Percentiles rank a stretch among this genome's conserved stretches.
These are phyloP conservation scores for Siphonodentalium dalli DNA, from an alignment of 2,888 invertebrate species.

Conservation along the genomic window DNA sequence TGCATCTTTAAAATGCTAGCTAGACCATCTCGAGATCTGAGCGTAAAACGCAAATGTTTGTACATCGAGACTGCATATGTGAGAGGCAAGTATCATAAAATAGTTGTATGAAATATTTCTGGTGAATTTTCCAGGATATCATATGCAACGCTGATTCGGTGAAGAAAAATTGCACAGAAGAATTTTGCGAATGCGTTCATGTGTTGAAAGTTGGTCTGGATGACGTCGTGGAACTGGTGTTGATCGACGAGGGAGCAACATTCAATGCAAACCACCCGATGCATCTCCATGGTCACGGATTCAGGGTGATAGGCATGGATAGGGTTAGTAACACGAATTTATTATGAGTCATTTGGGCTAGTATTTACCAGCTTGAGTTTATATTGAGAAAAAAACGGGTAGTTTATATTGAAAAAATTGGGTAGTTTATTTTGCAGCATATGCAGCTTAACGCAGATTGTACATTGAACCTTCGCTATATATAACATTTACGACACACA, in stretches of 20 bases:
- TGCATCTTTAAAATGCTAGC: too few relatives aligned
- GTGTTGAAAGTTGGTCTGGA: constrained; percentile 79
- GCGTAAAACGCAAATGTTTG: not conserved
- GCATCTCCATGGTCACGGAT: constrained; percentile 58
- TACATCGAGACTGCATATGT: not conserved
- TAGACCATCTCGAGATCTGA: too few relatives aligned
- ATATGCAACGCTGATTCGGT: constrained; percentile 62
- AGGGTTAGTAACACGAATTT: constrained; percentile 40
- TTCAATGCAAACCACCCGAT: constrained; percentile 52
- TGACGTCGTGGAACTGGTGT: constrained; percentile 82
- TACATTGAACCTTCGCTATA: too few relatives aligned
- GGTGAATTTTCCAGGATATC: constrained; percentile 22
- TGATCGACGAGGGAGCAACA: constrained; percentile 80
- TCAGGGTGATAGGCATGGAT: constrained; percentile 51
- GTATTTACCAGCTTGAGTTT: too few relatives aligned
- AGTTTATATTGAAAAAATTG: too few relatives aligned
- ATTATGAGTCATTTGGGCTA: too few relatives aligned
- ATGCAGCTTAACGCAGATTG: too few relatives aligned
- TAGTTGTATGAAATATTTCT: not conserved
- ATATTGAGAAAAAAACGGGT: too few relatives aligned
- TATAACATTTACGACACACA: too few relatives aligned
- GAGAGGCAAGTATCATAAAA: not conserved
- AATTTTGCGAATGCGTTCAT: constrained; percentile 86
- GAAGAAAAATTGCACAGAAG: constrained; percentile 72
- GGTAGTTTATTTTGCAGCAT: too few relatives aligned